Evolutionary conservation across 2,888 invertebrate species (phyloP), one percentile per base, ranked within the genome.

Genomic region (Caenorhabditis imperialis): DNA sequence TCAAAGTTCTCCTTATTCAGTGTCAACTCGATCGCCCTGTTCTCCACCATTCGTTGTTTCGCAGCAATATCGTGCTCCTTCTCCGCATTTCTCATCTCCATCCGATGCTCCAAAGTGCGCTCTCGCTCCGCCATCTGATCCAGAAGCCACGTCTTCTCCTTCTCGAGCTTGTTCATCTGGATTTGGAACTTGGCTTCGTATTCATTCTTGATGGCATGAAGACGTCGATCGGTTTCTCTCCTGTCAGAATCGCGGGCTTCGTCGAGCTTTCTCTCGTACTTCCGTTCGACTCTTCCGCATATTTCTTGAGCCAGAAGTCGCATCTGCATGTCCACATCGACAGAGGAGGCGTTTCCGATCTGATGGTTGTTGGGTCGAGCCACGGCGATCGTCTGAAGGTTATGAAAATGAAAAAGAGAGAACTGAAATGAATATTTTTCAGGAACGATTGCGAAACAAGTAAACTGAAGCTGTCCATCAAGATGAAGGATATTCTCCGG

Each of bases 241-340:
- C 71, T 23, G 33, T 78, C 78, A 25, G 45, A 30, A 18, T 76
- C 74, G 33, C 70, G 45, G 18, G 53, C 42, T 10, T 76, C 71
- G 14, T 62, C 73, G n/a, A 76, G 37, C 27, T 62, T 63, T 37
- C 50, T 54, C 25, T 76, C 78, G 38, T 67, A 76, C 44, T 65
- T 73, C 8, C 73, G 38, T 37, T 78, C 76, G 1, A 78, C 44
- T 48, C 63, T 16, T 14, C 75, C 45, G 18, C 62, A 70, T 1
- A 74, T 61, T 48, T 78, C 73, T 33, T 78, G 76, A 23, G 78
- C 74, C 18, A 78, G 35, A 14, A 78, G 44, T 53, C 67, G 51
- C 67, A 78, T 58, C 40, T 77, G 77, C 30, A 62, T 38, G 5
- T 69, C 57, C 54, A 60, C 53, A 40, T 75, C 62, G 18, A 55